These are phyloP conservation scores for Sandelia bainsii DNA, from an alignment of 2,797 vertebrate genomes.

Conservation along the genomic window DNA sequence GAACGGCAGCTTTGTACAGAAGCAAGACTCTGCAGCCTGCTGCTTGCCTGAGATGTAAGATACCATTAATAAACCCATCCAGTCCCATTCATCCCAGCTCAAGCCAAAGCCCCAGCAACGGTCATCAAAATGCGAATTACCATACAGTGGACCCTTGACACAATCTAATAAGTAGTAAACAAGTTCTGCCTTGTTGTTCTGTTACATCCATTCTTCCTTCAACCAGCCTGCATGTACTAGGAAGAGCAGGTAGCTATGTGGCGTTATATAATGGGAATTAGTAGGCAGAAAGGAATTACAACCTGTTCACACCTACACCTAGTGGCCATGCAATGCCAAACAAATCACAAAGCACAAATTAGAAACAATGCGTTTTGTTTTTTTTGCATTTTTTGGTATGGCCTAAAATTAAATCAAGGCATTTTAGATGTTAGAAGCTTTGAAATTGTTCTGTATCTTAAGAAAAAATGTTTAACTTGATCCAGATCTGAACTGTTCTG, in stretches of 20 bases:
- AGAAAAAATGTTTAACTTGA: not conserved
- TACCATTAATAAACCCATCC: slow-evolving; percentile 26
- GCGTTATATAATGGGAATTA: slow-evolving; percentile 45
- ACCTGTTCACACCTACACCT: slow-evolving; percentile 34
- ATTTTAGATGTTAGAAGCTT: not conserved
- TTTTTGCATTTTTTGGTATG: slow-evolving; percentile 12
- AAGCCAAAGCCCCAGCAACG: slow-evolving; percentile 60
- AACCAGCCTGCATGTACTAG: slow-evolving; percentile 8
- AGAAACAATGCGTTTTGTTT: not conserved
- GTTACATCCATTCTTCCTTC: slow-evolving; percentile 14
- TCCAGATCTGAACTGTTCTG: slow-evolving; percentile 10
- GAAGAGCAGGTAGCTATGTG: slow-evolving; percentile 19
- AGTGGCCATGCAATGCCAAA: slow-evolving; percentile 70
- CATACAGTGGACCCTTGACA: slow-evolving; percentile 7
- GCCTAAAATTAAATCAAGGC: slow-evolving; percentile 1
- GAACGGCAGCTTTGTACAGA: slow-evolving; percentile 46
- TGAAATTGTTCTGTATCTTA: slow-evolving; percentile 1
- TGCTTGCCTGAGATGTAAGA: slow-evolving; percentile 35
- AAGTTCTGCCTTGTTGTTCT: not conserved
- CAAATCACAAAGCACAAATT: slow-evolving; percentile 54
- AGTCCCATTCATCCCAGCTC: slow-evolving; percentile 46
- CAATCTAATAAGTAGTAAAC: not conserved
- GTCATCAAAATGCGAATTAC: slow-evolving; percentile 20
- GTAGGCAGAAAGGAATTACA: slow-evolving; percentile 41
- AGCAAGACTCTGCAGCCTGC: slow-evolving; percentile 51